These are phyloP conservation scores for Urechis unicinctus DNA, from an alignment of 2,888 invertebrate genomes.

Conservation along the genomic window DNA sequence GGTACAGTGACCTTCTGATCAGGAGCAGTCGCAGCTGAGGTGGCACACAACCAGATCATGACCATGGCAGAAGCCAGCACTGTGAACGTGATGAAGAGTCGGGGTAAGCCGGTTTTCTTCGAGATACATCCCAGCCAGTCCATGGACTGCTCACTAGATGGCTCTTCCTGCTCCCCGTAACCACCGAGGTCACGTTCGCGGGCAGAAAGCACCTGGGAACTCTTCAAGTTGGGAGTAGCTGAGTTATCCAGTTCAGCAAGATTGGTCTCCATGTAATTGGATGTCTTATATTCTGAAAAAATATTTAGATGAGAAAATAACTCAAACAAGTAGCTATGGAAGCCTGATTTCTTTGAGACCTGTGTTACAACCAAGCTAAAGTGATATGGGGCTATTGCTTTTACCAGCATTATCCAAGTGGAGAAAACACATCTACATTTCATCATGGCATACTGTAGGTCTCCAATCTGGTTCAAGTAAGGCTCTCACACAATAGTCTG, in stretches of 20 bases:
- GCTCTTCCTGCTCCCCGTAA: background rate
- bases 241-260: slow-evolving; percentile 36
- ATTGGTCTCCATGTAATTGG: slow-evolving; percentile 39
- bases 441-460: too few relatives aligned
- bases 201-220: slow-evolving; percentile 28
- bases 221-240: slow-evolving; percentile 38
- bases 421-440: too few relatives aligned
- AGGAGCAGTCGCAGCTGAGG: slow-evolving; percentile 41
- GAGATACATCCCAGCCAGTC: slow-evolving; percentile 41
- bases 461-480: too few relatives aligned
- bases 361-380: too few relatives aligned
- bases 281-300: slow-evolving; percentile 27
- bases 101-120: slow-evolving; percentile 54
- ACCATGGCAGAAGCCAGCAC: slow-evolving; percentile 52
- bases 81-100: slow-evolving; percentile 51
- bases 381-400: too few relatives aligned
- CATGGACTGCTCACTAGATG: background rate
- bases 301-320: too few relatives aligned
- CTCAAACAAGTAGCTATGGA: too few relatives aligned
- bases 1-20: slow-evolving; percentile 33
- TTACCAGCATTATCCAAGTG: too few relatives aligned
- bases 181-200: slow-evolving; percentile 11
- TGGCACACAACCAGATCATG: slow-evolving; percentile 54
- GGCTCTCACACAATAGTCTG: too few relatives aligned
- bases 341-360: too few relatives aligned